A percentile compares a stretch with the other conserved stretches of the same genome.
Conservation (phyloP, 2,888 invertebrate genomes). For the Amblyjoppa proteus region DNA sequence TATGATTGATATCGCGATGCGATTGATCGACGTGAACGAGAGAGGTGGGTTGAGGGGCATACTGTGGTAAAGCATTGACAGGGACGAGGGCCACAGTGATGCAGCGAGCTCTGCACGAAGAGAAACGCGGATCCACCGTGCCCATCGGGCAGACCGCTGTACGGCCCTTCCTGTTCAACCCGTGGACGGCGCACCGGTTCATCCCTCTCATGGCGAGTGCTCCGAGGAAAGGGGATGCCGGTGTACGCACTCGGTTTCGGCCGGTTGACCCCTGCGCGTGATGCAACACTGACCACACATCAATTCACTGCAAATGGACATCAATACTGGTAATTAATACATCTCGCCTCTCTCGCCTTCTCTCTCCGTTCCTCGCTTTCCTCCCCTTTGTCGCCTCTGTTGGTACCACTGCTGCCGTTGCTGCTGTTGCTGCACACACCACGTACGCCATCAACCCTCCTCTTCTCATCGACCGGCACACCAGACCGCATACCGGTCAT, state of each 20-base stretch:
- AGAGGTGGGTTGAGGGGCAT: slow-evolving; percentile 49
- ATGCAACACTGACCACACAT: slow-evolving; percentile 85
- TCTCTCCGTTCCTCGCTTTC: slow-evolving; percentile 68
- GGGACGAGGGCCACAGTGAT: slow-evolving; percentile 54
- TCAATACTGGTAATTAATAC: slow-evolving; percentile 85
- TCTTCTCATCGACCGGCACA: slow-evolving; percentile 54
- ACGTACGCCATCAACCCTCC: slow-evolving; percentile 63
- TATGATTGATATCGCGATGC: slow-evolving; percentile 76
- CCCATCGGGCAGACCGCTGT: slow-evolving; percentile 64
- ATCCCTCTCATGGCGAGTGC: slow-evolving; percentile 76
- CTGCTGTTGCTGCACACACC: slow-evolving; percentile 61
- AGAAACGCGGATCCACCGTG: slow-evolving; percentile 67
- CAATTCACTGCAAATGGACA: slow-evolving; percentile 85
- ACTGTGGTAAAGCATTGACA: slow-evolving; percentile 44
- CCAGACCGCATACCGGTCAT: slow-evolving; percentile 46
- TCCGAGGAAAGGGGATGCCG: slow-evolving; percentile 59
- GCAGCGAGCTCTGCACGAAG: slow-evolving; percentile 54
- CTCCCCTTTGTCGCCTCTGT: slow-evolving; percentile 52
- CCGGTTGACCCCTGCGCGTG: slow-evolving; percentile 83
- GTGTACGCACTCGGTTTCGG: slow-evolving; percentile 79
- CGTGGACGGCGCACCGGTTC: slow-evolving; percentile 70
- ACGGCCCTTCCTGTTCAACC: slow-evolving; percentile 49
- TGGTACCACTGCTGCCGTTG: slow-evolving; percentile 58
- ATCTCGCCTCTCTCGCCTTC: slow-evolving; percentile 82
- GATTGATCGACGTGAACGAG: slow-evolving; percentile 76